These are phyloP conservation scores for Drosophila pruinosa DNA, from an alignment of 1,140 invertebrate genomes.

Conservation along the genomic window DNA sequence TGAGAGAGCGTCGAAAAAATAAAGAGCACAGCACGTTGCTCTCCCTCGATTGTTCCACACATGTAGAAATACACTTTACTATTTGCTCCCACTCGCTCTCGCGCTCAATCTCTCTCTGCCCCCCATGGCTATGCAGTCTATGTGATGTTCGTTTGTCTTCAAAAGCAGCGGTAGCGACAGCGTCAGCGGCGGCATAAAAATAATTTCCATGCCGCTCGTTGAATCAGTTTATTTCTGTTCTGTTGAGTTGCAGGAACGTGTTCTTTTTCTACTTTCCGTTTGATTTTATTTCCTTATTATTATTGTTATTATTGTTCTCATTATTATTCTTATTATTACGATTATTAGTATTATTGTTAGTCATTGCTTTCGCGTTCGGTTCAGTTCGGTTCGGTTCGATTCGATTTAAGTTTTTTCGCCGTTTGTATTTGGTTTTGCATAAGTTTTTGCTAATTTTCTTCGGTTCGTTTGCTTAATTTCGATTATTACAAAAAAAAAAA, in stretches of 20 bases:
- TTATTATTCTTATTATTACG: slow-evolving; percentile 46
- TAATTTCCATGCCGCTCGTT: slow-evolving; percentile 69
- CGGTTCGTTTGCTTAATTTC: slow-evolving; percentile 35
- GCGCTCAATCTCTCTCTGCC: background rate
- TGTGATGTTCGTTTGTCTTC: slow-evolving; percentile 29
- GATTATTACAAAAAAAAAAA: slow-evolving; percentile 48
- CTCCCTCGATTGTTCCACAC: slow-evolving; percentile 1
- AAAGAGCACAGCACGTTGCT: background rate
- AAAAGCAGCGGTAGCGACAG: background rate
- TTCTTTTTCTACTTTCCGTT: slow-evolving; percentile 82
- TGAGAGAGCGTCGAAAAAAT: background rate
- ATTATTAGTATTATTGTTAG: slow-evolving; percentile 61
- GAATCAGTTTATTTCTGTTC: slow-evolving; percentile 83
- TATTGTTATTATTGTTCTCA: slow-evolving; percentile 53
- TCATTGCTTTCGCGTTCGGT: slow-evolving; percentile 56
- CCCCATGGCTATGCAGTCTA: background rate
- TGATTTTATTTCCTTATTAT: slow-evolving; percentile 81
- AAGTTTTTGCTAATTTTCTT: slow-evolving; percentile 27
- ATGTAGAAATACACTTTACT: background rate
- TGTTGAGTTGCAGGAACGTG: slow-evolving; percentile 82
- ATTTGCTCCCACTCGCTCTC: background rate
- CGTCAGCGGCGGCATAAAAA: slow-evolving; percentile 61
- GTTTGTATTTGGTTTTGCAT: slow-evolving; percentile 28
- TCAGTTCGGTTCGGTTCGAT: slow-evolving; percentile 47
- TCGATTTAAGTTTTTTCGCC: slow-evolving; percentile 36